Evolutionary conservation across 64 coral and sea anemone species (phyloP).

Genomic region (Porites australiensis): DNA sequence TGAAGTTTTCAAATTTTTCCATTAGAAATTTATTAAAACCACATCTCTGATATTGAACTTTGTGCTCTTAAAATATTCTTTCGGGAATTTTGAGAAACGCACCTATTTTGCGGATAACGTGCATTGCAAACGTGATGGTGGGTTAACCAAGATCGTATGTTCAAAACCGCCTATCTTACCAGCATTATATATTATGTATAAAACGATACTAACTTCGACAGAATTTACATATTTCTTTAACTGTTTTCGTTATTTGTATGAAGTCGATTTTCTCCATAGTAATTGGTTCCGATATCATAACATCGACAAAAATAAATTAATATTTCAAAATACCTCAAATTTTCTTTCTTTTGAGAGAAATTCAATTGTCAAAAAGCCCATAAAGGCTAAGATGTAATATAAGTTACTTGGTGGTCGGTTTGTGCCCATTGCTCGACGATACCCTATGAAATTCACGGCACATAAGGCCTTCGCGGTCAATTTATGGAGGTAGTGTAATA

Average conservation of each 20-base stretch:
- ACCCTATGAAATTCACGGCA: no score
- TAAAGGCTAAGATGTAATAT: neutral
- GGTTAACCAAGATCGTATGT: neutral
- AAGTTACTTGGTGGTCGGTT: neutral
- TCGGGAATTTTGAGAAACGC: no score
- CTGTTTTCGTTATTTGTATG: neutral
- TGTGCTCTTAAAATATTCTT: no score
- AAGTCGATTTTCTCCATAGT: neutral
- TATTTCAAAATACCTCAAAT: neutral
- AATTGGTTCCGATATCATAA: neutral
- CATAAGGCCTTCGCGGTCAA: no score
- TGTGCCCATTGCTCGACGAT: neutral
- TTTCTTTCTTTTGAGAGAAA: neutral
- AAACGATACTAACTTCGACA: neutral
- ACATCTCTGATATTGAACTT: no score
- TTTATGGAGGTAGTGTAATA: no score
- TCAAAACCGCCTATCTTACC: neutral
- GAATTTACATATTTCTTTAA: neutral
- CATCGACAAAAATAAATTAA: constrained; percentile 8
- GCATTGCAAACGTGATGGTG: no score
- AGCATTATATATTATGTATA: neutral
- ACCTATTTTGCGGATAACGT: no score
- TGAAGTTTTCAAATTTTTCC: no score
- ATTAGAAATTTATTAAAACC: no score
- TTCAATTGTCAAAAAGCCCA: neutral